Conservation (phyloP, 2,113 vertebrate species). For the Morphnarchus princeps region DNA sequence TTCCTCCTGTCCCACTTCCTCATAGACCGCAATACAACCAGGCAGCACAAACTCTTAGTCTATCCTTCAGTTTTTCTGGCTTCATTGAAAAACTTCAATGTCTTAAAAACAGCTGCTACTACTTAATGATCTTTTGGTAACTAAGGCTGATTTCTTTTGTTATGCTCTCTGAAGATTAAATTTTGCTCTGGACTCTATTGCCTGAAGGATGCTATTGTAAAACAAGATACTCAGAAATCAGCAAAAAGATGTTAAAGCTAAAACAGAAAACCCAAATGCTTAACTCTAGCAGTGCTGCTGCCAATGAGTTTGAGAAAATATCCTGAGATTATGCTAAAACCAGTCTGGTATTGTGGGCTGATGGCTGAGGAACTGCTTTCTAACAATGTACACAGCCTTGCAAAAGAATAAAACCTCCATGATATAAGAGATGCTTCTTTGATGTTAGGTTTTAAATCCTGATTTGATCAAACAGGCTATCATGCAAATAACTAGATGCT, state of each 20-base stretch:
- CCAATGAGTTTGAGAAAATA: background rate
- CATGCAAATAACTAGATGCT: background rate
- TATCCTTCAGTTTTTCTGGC: background rate
- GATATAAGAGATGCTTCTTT: background rate
- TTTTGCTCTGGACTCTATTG: slow-evolving; percentile 18
- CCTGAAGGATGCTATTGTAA: slow-evolving; percentile 53
- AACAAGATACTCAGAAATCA: slow-evolving; percentile 39
- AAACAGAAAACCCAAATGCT: background rate
- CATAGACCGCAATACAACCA: background rate
- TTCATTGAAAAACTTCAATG: slow-evolving; percentile 7
- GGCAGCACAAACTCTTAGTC: background rate
- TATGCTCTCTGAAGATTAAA: slow-evolving; percentile 40
- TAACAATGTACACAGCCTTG: background rate
- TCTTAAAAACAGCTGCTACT: slow-evolving; percentile 42
- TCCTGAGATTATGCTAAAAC: background rate
- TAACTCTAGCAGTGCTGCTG: background rate
- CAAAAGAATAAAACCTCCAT: background rate
- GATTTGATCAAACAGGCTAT: background rate
- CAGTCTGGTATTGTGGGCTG: background rate
- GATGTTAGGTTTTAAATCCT: background rate
- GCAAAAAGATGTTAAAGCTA: slow-evolving; percentile 15
- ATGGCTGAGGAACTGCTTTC: background rate
- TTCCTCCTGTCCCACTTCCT: background rate
- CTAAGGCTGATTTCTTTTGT: slow-evolving; percentile 47
- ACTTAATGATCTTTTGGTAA: slow-evolving; percentile 52